Evolutionary conservation across 2,888 invertebrate genomes (phyloP).

Genomic region (Calameuta filiformis): DNA sequence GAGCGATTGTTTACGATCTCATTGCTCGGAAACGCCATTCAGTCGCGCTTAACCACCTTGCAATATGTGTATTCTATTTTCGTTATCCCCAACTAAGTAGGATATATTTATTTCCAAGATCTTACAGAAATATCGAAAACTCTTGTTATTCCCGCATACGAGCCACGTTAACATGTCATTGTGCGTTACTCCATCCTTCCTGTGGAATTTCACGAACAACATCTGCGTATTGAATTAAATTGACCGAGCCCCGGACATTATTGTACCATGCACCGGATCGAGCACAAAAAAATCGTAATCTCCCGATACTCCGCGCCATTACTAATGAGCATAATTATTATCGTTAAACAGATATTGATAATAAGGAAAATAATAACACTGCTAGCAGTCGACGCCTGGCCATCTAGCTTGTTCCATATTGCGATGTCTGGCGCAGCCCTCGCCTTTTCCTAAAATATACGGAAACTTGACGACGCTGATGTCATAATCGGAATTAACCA

Average conservation of each 20-base stretch:
- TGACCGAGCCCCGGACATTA: conserved; percentile 30
- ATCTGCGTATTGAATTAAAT: conserved; percentile 54
- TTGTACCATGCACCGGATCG: background rate
- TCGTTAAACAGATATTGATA: background rate
- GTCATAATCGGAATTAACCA: conserved; percentile 57
- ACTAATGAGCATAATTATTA: background rate
- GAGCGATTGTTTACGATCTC: background rate
- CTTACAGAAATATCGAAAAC: background rate
- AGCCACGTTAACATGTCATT: background rate
- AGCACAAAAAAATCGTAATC: background rate
- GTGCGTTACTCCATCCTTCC: background rate
- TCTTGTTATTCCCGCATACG: background rate
- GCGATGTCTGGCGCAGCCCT: conserved; percentile 54
- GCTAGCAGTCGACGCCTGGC: conserved; percentile 47
- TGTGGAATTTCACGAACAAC: conserved; percentile 41
- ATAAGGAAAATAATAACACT: background rate
- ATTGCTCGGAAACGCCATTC: background rate
- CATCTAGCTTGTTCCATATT: conserved; percentile 51
- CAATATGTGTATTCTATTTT: background rate
- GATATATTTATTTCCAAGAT: background rate
- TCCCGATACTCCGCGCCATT: background rate
- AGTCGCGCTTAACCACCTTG: background rate
- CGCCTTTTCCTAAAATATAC: conserved; percentile 39
- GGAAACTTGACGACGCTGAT: conserved; percentile 57
- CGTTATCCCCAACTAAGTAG: background rate